Base-by-base conservation (phyloP, 2,888 invertebrate species). In the Xanthia icteritia region DNA sequence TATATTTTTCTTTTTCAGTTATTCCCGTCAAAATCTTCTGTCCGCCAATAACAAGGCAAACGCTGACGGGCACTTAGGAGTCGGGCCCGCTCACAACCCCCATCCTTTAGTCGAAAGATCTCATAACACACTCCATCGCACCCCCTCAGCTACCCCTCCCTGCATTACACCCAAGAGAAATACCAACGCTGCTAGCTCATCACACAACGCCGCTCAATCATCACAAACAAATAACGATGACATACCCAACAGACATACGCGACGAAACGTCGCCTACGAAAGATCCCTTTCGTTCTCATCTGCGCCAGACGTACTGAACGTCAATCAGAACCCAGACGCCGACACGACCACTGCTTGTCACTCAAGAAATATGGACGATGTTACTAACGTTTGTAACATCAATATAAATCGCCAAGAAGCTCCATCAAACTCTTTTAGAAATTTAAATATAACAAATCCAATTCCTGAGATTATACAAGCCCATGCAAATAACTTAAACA, bases 11-110 rank as follows among this genome's bases (percentile, higher is more conserved):
- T 79, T 94, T 96, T 97, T 76, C 97, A 99, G 98, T 93, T 99
- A 99, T 94, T 99, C 99, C 58, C 97, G 99, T 73, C 99, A 99
- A 96, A 99, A 99, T 94, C 97, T 99, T 78, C 97, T 99, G 66
- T 98, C 98, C 61, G 97, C 97, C 74, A 97, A 95, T 91, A 97
- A 97, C 91, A 98, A 98, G 94, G 98, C 98, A 90, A 98, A 98
- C 91, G 98, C 98, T 88, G 97, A 97, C 76, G 93, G 94, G 4
- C 94, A 97, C 75, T 94, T 96, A 85, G 96, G 96, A 78, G 93
- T 91, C 63, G 93, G 92, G 15, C 90, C 91, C 48, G 88, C 93
- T 31, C 94, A 93, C 88, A 91, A 92, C 82, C 94, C 97, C 56
- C 94, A 96, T 82, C 96, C 97, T 5, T 92, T 97, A 73, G 94